Conservation (phyloP, 1,140 invertebrate genomes). For the Latrodectus geometricus region DNA sequence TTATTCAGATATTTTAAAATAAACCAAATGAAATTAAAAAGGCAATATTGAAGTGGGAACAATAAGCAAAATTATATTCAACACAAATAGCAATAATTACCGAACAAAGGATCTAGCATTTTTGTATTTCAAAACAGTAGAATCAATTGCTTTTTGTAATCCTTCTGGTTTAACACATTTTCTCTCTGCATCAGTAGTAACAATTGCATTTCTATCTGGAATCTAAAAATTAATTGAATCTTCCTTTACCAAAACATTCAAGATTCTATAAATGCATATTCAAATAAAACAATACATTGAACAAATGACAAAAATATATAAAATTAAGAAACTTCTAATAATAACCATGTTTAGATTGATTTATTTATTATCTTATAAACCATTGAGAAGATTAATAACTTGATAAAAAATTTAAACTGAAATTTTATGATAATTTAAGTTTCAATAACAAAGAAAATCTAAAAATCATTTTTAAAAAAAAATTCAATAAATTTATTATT, state of each 20-base stretch:
- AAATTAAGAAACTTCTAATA: not conserved
- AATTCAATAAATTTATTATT: too few relatives aligned
- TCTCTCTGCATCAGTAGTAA: slow-evolving; percentile 88
- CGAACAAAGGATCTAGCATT: slow-evolving; percentile 88
- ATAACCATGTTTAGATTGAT: too few relatives aligned
- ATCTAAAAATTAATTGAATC: slow-evolving; percentile 53
- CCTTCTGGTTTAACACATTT: slow-evolving; percentile 81
- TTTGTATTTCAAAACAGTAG: slow-evolving; percentile 77
- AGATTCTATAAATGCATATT: not conserved
- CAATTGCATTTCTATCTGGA: slow-evolving; percentile 83
- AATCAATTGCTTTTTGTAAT: slow-evolving; percentile 85
- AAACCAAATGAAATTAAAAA: too few relatives aligned
- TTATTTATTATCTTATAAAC: too few relatives aligned
- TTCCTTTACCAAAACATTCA: not conserved
- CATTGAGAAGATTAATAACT: too few relatives aligned
- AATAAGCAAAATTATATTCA: too few relatives aligned
- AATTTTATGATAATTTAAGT: too few relatives aligned
- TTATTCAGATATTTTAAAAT: too few relatives aligned
- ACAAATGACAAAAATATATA: not conserved
- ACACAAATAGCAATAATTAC: slow-evolving; percentile 67
- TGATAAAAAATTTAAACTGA: too few relatives aligned
- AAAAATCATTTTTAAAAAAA: too few relatives aligned
- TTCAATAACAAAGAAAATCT: too few relatives aligned
- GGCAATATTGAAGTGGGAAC: too few relatives aligned
- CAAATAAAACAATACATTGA: not conserved